Conservation (phyloP, 2,113 vertebrate genomes). For the Spea bombifrons region DNA sequence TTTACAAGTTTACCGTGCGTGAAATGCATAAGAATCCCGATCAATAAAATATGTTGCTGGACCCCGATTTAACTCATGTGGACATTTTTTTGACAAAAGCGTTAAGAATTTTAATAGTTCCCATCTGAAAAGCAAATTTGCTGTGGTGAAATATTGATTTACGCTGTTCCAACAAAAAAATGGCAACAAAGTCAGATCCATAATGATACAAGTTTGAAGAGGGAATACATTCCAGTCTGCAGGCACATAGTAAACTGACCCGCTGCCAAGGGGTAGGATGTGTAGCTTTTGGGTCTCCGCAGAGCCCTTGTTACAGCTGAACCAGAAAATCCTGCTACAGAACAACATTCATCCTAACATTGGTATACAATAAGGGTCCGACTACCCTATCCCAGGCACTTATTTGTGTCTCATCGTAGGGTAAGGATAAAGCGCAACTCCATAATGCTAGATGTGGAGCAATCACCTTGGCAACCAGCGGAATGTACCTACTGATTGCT, state of each 20-base stretch:
- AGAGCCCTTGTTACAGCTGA: neutral
- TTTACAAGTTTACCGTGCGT: neutral
- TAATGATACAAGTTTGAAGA: neutral
- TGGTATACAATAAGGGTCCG: too few relatives aligned
- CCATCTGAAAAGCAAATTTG: neutral
- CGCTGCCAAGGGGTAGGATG: neutral
- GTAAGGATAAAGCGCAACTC: too few relatives aligned
- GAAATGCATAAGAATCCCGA: neutral
- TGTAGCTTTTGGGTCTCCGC: neutral
- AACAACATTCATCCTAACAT: too few relatives aligned
- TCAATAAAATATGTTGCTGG: neutral
- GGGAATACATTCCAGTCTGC: conserved; percentile 6
- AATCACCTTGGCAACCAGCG: too few relatives aligned
- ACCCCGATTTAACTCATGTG: neutral
- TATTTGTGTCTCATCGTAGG: too few relatives aligned
- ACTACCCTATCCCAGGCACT: too few relatives aligned
- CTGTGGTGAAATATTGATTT: neutral
- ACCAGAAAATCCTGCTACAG: too few relatives aligned
- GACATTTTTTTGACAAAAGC: neutral
- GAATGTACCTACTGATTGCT: too few relatives aligned
- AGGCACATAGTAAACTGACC: conserved; percentile 23
- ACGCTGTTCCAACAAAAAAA: neutral
- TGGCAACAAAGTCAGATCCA: conserved; percentile 4
- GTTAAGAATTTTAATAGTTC: conserved; percentile 14
- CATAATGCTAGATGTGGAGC: too few relatives aligned